phyloP scores from a whole-genome alignment of 1,140 invertebrate species.

The Caerostris extrusa region DNA sequence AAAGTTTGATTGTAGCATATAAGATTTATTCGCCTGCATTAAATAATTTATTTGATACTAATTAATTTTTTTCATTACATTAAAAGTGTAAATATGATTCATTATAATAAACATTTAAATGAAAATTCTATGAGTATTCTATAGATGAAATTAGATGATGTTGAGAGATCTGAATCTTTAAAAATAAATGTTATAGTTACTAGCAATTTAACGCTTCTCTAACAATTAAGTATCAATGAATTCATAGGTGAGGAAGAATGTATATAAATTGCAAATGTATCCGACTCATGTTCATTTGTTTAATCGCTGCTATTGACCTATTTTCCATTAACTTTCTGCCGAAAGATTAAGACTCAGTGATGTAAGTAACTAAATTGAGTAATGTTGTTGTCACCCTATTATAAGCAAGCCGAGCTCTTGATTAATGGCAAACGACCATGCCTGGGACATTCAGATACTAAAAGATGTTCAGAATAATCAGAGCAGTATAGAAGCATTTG shows the following conservation, averaged over 20 bases:
- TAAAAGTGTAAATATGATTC: too few species aligned
- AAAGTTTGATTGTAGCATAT: too few species aligned
- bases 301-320: background rate
- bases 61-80: too few species aligned
- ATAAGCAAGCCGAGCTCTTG: conserved; percentile 9
- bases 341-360: conserved; percentile 36
- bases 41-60: too few species aligned
- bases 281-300: background rate
- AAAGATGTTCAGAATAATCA: conserved; percentile 37
- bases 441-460: conserved; percentile 31
- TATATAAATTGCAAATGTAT: background rate
- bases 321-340: conserved; percentile 19
- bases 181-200: background rate
- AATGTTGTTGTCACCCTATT: conserved; percentile 29
- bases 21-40: too few species aligned
- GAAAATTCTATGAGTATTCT: too few species aligned
- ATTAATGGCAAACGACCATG: conserved; percentile 29
- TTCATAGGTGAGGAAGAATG: background rate
- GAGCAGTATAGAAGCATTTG: conserved; percentile 16
- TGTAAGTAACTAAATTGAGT: conserved; percentile 41
- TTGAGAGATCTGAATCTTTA: background rate
- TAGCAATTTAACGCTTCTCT: background rate
- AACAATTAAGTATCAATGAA: background rate
- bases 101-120: too few species aligned
- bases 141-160: too few species aligned